Base-by-base conservation (phyloP, 1,140 invertebrate genomes). In the Bombus ignitus region DNA sequence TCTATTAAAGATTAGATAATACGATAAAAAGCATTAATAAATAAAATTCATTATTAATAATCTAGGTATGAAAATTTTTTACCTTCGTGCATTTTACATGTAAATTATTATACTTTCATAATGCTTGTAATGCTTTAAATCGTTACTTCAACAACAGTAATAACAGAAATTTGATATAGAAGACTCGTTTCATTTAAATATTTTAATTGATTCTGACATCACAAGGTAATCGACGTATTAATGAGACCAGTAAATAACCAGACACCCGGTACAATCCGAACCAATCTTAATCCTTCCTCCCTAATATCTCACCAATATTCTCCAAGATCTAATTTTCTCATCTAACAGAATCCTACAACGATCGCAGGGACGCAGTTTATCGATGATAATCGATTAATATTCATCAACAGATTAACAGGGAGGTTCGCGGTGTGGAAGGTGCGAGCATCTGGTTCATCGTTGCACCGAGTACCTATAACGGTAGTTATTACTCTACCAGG, bases 401-500 rank as follows among this genome's bases (percentile, higher is more conserved):
- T 75, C 84, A 86, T 89, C 82, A 89, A 87, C 78, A 83, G 77
- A 77, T 89, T 74, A 82, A 89, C 85, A 81, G 35, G 2, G 37
- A 32, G 9, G 47, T 28, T 66, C 32, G 66, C 9, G 18, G 18
- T 42, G 66, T 15, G 44, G 59, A 65, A 77, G 66, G 68, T 78
- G 59, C 59, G 76, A 37, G 68, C 80, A 44, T 86, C 74, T 68
- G 78, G 77, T 72, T 83, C 66, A 74, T 80, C 87, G 75, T 81
- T 84, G 78, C 28, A 47, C 53, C 59, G 74, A 76, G 77, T n/a
- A n/a, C 18, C 47, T 86, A 86, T 70, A 89, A 42, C 39, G 62
- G n/a, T 35, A 68, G 90, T 89, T 91, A 91, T 91, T 91, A 91
- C 87, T 89, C 83, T 57, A 79, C 53, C 81, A 83, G 47, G 78